A percentile compares a stretch with the other conserved stretches of the same genome.
These are phyloP conservation scores for Drosophila melanica DNA, from an alignment of 1,140 invertebrate genomes.

Conservation along the genomic window DNA sequence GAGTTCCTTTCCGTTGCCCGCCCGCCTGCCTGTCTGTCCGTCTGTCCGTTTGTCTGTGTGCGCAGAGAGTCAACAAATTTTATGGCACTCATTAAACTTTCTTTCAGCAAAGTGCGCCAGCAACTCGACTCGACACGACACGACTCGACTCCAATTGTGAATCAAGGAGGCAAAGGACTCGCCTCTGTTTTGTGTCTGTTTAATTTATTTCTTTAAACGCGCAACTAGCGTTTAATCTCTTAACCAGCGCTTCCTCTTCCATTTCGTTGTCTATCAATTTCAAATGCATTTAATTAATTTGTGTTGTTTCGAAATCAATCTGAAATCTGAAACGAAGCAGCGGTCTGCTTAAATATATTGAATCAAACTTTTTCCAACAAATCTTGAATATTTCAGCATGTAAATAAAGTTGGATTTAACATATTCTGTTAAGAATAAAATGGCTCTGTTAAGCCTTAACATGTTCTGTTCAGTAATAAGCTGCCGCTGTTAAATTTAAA, in stretches of 20 bases:
- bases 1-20: constrained; percentile 4
- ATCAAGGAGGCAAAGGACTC: neutral
- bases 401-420: too few species aligned
- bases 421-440: too few species aligned
- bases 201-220: constrained; percentile 64
- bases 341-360: constrained; percentile 4
- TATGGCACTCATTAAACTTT: constrained; percentile 81
- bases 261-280: constrained; percentile 8
- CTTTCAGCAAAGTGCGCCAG: constrained; percentile 70
- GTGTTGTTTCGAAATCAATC: constrained; percentile 62
- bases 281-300: constrained; percentile 73
- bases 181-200: constrained; percentile 22
- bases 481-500: neutral
- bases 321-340: constrained; percentile 1
- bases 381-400: too few species aligned
- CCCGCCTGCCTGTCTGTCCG: constrained; percentile 18
- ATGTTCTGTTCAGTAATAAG: neutral
- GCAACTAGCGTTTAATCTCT: constrained; percentile 2
- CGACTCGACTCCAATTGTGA: constrained; percentile 44
- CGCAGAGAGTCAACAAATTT: constrained; percentile 73
- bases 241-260: neutral
- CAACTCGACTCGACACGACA: constrained; percentile 53
- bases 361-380: neutral
- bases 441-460: neutral
- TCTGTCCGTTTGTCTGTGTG: constrained; percentile 8